A percentile compares a stretch with the other conserved stretches of the same genome.
These are phyloP conservation scores for Typhlomys cinereus DNA, from an alignment of 2,113 vertebrate genomes.

Conservation along the genomic window DNA sequence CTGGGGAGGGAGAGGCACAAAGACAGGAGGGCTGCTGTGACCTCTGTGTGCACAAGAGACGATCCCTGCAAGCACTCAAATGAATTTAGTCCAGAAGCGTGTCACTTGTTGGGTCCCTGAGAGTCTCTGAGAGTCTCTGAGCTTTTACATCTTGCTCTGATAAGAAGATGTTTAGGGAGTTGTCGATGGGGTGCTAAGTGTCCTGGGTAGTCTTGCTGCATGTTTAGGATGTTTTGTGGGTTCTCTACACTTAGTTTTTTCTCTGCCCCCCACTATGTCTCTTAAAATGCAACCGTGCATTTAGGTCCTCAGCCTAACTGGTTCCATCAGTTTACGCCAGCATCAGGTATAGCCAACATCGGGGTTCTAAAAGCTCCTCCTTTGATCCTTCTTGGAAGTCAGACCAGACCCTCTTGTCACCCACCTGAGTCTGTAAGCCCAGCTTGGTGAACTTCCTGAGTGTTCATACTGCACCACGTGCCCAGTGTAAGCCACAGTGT, in stretches of 20 bases:
- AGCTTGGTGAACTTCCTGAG: accelerated
- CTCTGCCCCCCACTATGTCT: background rate
- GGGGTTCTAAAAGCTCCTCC: background rate
- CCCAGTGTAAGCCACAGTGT: background rate
- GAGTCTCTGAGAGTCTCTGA: too few relatives aligned
- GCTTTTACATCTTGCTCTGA: accelerated
- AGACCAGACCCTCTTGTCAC: accelerated
- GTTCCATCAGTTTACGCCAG: too few relatives aligned
- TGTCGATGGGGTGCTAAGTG: accelerated
- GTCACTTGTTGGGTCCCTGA: background rate
- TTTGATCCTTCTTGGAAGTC: accelerated
- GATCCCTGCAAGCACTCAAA: accelerated
- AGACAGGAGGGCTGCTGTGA: too few relatives aligned
- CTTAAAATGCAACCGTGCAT: background rate
- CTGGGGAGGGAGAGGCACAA: accelerated
- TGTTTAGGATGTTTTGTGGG: too few relatives aligned
- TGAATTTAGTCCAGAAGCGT: background rate
- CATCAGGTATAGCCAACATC: accelerated
- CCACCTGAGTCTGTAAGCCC: accelerated
- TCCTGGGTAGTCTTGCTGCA: accelerated
- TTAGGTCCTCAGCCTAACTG: background rate
- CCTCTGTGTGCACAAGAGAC: accelerated
- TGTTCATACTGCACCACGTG: accelerated
- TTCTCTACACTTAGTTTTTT: accelerated
- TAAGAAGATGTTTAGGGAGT: accelerated